phyloP scores from a whole-genome alignment of 2,888 invertebrate genomes.

The Zaprionus bogoriensis region DNA sequence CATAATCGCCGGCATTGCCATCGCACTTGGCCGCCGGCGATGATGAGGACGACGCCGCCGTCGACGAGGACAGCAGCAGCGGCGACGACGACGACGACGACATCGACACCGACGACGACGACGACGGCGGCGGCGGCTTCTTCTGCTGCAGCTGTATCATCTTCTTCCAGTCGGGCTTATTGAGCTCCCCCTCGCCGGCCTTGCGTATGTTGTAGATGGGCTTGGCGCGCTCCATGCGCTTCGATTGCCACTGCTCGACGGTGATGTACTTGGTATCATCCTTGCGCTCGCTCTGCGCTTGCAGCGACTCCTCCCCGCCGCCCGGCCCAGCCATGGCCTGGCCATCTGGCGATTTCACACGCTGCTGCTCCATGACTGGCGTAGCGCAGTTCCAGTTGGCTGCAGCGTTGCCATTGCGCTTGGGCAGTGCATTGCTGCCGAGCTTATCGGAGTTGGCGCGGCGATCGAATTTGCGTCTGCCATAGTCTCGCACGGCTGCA shows the following conservation, averaged over 20 bases:
- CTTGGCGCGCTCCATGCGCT: conserved; percentile 14
- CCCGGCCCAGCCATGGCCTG: background rate
- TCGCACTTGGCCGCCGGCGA: background rate
- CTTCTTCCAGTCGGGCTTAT: conserved; percentile 23
- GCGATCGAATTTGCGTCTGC: conserved; percentile 27
- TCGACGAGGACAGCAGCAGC: too few species aligned
- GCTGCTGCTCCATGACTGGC: conserved; percentile 22
- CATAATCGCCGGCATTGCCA: background rate
- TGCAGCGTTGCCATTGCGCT: conserved; percentile 36
- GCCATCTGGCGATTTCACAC: background rate
- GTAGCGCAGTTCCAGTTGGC: conserved; percentile 36
- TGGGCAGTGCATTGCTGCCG: conserved; percentile 23
- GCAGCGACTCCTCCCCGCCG: background rate
- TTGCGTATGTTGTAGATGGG: conserved; percentile 41
- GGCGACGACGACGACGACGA: too few species aligned
- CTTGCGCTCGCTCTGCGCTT: background rate
- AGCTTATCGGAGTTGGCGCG: conserved; percentile 23
- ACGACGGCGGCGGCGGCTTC: too few species aligned
- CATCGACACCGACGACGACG: too few species aligned
- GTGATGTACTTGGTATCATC: conserved; percentile 25
- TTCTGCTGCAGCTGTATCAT: conserved; percentile 26
- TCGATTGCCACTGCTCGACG: conserved; percentile 40
- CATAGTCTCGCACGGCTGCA: too few species aligned
- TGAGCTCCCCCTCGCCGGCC: conserved; percentile 33
- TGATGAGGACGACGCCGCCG: too few species aligned